Conservation (phyloP, 1,140 invertebrate genomes). For the Zaprionus tsacasi region DNA sequence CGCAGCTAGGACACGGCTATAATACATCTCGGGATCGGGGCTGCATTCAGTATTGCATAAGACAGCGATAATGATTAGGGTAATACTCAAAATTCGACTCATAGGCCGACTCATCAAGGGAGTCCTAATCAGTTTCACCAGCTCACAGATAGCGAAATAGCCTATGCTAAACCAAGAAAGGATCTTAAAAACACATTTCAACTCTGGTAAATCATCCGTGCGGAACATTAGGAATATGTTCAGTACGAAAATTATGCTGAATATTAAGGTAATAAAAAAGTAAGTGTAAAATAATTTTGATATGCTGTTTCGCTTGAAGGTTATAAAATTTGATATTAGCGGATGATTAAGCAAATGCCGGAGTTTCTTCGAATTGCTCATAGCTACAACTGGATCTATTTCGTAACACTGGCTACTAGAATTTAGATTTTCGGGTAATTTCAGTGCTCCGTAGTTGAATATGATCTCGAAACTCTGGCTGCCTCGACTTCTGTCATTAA, state of each 20-base stretch:
- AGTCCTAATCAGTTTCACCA: slow-evolving; percentile 84
- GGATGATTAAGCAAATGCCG: slow-evolving; percentile 90
- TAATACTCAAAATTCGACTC: not conserved
- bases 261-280: slow-evolving; percentile 88
- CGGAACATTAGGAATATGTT: slow-evolving; percentile 86
- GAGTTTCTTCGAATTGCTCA: slow-evolving; percentile 87
- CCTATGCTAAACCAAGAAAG: slow-evolving; percentile 85
- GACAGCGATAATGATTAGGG: not conserved
- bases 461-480: slow-evolving; percentile 88
- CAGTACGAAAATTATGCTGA: slow-evolving; percentile 87
- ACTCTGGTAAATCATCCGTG: slow-evolving; percentile 49
- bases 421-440: slow-evolving; percentile 61
- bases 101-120: slow-evolving; percentile 84
- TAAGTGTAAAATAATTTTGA: slow-evolving; percentile 88
- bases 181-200: slow-evolving; percentile 76
- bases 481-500: slow-evolving; percentile 86
- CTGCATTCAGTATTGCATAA: not conserved
- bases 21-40: not conserved
- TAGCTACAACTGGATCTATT: slow-evolving; percentile 85
- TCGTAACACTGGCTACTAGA: slow-evolving; percentile 24
- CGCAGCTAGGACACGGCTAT: slow-evolving; percentile 86
- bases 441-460: slow-evolving; percentile 89
- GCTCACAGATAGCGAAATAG: slow-evolving; percentile 85
- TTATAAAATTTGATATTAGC: slow-evolving; percentile 89
- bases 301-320: slow-evolving; percentile 91